Evolutionary conservation across 2,113 vertebrate genomes (phyloP).

Genomic region (Pholis gunnellus): DNA sequence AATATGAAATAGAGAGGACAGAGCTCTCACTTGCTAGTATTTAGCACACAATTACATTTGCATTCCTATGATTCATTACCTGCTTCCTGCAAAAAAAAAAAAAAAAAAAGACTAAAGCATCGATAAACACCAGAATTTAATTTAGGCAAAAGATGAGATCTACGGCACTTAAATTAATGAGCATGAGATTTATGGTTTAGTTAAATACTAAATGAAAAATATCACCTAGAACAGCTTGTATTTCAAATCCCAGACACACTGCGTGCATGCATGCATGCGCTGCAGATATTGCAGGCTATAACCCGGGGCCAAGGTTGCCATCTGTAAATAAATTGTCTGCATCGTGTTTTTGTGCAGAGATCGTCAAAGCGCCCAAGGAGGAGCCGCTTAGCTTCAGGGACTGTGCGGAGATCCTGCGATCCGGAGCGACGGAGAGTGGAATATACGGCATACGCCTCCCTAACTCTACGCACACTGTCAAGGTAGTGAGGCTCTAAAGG

Average conservation of each 20-base stretch:
- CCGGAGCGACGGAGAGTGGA: slow-evolving; percentile 82
- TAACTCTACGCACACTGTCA: slow-evolving; percentile 82
- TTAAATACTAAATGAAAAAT: not conserved
- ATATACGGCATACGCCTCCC: slow-evolving; percentile 81
- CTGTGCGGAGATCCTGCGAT: slow-evolving; percentile 84
- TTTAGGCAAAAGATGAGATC: not conserved
- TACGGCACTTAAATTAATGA: slow-evolving; percentile 11
- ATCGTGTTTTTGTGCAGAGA: slow-evolving; percentile 72
- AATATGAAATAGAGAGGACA: not conserved
- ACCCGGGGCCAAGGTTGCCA: slow-evolving; percentile 20
- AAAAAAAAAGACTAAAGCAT: not conserved
- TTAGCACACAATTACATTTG: not conserved
- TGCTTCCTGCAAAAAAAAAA: not conserved
- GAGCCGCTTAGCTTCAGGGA: slow-evolving; percentile 78
- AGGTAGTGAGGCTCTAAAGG: slow-evolving; percentile 77
- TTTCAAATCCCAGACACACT: slow-evolving; percentile 34
- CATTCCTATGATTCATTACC: not conserved
- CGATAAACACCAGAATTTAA: not conserved
- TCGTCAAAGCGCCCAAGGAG: slow-evolving; percentile 69
- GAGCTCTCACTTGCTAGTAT: not conserved
- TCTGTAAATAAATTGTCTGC: slow-evolving; percentile 47
- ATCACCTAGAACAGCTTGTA: slow-evolving; percentile 24
- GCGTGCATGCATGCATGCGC: slow-evolving; percentile 1
- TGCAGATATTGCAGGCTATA: slow-evolving; percentile 5
- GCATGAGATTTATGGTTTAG: not conserved